A percentile compares a stretch with the other conserved stretches of the same genome.
phyloP scores from a whole-genome alignment of 2,113 vertebrate species.

The Pandion haliaetus region DNA sequence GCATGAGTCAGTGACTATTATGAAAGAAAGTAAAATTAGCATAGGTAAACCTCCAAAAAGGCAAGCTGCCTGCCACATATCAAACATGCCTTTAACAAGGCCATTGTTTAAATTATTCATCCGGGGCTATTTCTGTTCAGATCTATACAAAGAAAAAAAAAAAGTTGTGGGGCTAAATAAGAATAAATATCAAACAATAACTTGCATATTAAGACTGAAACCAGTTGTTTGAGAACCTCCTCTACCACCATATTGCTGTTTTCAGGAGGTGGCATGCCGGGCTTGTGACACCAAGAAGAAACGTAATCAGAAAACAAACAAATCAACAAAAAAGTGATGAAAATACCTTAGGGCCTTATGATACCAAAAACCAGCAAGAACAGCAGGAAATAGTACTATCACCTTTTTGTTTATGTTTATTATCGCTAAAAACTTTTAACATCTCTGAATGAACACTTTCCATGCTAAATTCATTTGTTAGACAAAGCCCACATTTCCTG shows the following conservation, averaged over 20 bases:
- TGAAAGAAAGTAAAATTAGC: neutral
- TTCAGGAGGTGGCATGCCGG: accelerated
- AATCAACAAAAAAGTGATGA: neutral
- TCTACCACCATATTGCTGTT: neutral
- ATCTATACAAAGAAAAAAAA: neutral
- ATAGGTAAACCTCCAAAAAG: neutral
- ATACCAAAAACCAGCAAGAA: neutral
- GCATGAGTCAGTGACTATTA: neutral
- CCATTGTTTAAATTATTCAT: neutral
- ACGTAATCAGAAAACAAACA: neutral
- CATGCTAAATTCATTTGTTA: neutral
- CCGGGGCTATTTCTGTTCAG: neutral
- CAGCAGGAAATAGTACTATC: neutral
- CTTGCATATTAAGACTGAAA: neutral
- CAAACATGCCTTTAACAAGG: neutral
- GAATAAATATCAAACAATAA: neutral
- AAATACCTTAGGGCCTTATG: neutral
- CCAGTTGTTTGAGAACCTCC: neutral
- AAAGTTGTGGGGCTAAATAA: neutral
- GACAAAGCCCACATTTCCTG: neutral
- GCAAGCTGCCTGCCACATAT: neutral
- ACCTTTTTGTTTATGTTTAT: neutral
- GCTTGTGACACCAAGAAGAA: neutral
- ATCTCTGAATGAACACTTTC: neutral
- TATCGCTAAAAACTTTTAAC: neutral